A percentile compares a stretch with the other conserved stretches of the same genome.
Conservation (phyloP, 2,113 vertebrate species). For the Corydoras maculifer region DNA sequence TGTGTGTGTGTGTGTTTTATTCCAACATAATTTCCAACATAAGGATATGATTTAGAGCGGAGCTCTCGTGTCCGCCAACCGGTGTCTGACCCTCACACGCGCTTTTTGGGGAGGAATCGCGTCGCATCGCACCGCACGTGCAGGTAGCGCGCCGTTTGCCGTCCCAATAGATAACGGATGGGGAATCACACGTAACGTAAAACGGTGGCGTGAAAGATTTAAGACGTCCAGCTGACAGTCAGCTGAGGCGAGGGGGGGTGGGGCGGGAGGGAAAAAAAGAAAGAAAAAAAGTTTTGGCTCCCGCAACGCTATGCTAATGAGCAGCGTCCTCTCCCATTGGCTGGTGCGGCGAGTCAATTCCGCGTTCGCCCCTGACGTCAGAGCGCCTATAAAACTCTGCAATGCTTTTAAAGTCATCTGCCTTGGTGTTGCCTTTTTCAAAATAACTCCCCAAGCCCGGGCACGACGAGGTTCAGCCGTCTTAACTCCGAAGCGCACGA, state of each 20-base stretch:
- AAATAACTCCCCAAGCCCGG: constrained; percentile 63
- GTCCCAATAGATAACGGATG: too few species aligned
- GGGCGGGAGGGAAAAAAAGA: neutral
- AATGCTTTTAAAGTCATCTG: constrained; percentile 95
- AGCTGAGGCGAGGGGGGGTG: constrained; percentile 59
- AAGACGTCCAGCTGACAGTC: constrained; percentile 83
- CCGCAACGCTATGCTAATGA: constrained; percentile 89
- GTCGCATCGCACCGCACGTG: too few species aligned
- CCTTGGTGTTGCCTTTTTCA: constrained; percentile 77
- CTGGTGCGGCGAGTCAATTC: constrained; percentile 72
- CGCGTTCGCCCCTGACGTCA: constrained; percentile 83
- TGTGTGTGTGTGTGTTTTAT: too few species aligned
- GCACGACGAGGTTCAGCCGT: constrained; percentile 38
- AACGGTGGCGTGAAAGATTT: constrained; percentile 54
- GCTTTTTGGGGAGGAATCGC: too few species aligned
- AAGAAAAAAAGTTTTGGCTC: constrained; percentile 79
- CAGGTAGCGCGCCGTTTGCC: too few species aligned
- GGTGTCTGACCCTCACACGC: too few species aligned
- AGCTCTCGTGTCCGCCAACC: too few species aligned
- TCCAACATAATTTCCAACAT: too few species aligned
- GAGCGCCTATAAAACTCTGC: constrained; percentile 83
- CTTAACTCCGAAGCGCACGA: neutral
- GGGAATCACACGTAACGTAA: neutral
- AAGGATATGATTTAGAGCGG: too few species aligned
- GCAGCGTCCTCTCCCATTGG: constrained; percentile 76